phyloP scores from a whole-genome alignment of 2,888 invertebrate genomes.

The Heliconius aoede region DNA sequence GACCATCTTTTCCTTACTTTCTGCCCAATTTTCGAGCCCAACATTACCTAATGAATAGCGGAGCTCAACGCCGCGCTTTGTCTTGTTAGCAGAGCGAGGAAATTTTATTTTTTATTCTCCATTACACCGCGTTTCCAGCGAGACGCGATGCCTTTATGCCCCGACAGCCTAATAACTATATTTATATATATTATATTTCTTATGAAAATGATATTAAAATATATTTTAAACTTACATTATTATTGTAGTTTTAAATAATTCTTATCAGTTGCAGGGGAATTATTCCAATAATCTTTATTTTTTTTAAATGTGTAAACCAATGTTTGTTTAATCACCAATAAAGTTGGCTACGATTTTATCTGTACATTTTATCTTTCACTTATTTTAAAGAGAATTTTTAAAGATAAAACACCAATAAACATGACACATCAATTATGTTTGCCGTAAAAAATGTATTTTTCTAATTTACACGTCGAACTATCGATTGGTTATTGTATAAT shows the following conservation, averaged over 20 bases:
- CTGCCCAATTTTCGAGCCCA: not conserved
- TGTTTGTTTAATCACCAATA: slow-evolving; percentile 39
- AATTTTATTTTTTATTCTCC: not conserved
- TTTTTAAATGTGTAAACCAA: slow-evolving; percentile 49
- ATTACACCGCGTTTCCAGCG: not conserved
- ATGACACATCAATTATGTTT: slow-evolving; percentile 50
- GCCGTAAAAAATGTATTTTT: slow-evolving; percentile 52
- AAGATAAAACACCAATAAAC: slow-evolving; percentile 45
- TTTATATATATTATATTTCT: not conserved
- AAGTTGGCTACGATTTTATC: slow-evolving; percentile 35
- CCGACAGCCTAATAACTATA: not conserved
- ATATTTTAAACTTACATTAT: not conserved
- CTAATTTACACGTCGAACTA: slow-evolving; percentile 20
- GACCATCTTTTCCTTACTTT: not conserved
- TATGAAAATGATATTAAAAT: not conserved
- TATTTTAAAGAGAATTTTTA: slow-evolving; percentile 44
- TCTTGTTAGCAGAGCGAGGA: not conserved
- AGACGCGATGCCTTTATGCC: not conserved
- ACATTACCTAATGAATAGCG: not conserved
- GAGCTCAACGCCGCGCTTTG: too few relatives aligned
- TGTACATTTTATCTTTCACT: slow-evolving; percentile 36
- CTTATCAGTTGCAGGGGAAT: slow-evolving; percentile 11
- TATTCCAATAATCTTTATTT: slow-evolving; percentile 24
- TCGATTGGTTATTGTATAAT: slow-evolving; percentile 39
- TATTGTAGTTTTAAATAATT: not conserved